A percentile compares a stretch with the other conserved stretches of the same genome.
phyloP scores from a whole-genome alignment of 2,888 invertebrate species.

The Tuberolachnus salignus region DNA sequence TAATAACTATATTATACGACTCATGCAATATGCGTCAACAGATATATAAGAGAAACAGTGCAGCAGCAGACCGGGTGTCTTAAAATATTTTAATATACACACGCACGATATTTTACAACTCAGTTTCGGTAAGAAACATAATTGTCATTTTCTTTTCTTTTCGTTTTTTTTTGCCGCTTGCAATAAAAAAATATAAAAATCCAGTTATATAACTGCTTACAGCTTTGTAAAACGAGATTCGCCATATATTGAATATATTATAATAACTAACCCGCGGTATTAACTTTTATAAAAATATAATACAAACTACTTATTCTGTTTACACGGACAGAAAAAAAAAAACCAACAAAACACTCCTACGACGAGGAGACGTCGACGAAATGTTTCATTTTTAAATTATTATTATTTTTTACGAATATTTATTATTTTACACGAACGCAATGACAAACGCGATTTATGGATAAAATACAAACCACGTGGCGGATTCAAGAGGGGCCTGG shows the following conservation, averaged over 20 bases:
- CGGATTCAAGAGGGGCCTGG: too few species aligned
- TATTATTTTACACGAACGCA: too few species aligned
- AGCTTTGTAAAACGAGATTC: background rate
- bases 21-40: background rate
- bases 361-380: too few species aligned
- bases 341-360: too few species aligned
- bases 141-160: too few species aligned
- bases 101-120: slow-evolving; percentile 6
- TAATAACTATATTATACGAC: background rate
- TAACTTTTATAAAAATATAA: background rate
- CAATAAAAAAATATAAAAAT: background rate
- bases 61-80: background rate
- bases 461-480: too few species aligned
- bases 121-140: background rate
- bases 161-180: background rate
- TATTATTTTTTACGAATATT: too few species aligned
- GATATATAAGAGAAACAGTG: background rate
- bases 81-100: slow-evolving; percentile 2
- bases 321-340: too few species aligned
- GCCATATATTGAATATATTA: background rate
- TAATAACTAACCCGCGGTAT: background rate
- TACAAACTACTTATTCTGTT: too few species aligned
- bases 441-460: too few species aligned
- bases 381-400: too few species aligned
- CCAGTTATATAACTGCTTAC: background rate